Evolutionary conservation across 1,140 invertebrate species (phyloP).

Genomic region (Caenorhabditis brenneri): DNA sequence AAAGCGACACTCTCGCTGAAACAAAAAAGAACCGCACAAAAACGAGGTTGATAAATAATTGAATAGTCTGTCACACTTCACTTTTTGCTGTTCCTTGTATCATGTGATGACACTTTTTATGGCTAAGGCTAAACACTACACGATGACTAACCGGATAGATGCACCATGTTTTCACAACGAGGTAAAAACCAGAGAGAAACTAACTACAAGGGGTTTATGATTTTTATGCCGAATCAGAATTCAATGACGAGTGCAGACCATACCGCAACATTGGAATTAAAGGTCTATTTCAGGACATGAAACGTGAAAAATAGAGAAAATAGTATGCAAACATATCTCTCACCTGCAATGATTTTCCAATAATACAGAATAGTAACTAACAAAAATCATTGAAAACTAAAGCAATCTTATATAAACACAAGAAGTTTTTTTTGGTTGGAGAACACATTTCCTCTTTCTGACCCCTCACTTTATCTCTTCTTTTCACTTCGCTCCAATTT

Average conservation of each 20-base stretch:
- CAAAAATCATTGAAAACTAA: no score
- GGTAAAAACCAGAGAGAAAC: background rate
- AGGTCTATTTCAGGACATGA: background rate
- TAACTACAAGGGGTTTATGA: background rate
- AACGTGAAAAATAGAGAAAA: no score
- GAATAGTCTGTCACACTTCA: background rate
- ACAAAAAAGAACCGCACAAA: background rate
- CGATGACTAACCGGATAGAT: conserved; percentile 1
- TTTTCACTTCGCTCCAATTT: no score
- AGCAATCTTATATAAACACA: no score
- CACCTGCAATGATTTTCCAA: no score
- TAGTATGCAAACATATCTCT: no score
- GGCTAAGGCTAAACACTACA: background rate
- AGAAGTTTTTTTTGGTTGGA: no score
- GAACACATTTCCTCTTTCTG: no score
- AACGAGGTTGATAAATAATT: background rate
- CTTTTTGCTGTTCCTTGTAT: background rate
- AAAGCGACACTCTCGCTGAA: background rate
- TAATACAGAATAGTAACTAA: no score
- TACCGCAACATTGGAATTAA: background rate
- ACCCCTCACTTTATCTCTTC: no score
- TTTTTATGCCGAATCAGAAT: conserved; percentile 1
- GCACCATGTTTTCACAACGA: background rate
- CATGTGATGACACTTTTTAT: background rate
- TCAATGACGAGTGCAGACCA: conserved; percentile 31